phyloP scores from a whole-genome alignment of 1,140 invertebrate species.

The Pseudachorutes palmiensis region DNA sequence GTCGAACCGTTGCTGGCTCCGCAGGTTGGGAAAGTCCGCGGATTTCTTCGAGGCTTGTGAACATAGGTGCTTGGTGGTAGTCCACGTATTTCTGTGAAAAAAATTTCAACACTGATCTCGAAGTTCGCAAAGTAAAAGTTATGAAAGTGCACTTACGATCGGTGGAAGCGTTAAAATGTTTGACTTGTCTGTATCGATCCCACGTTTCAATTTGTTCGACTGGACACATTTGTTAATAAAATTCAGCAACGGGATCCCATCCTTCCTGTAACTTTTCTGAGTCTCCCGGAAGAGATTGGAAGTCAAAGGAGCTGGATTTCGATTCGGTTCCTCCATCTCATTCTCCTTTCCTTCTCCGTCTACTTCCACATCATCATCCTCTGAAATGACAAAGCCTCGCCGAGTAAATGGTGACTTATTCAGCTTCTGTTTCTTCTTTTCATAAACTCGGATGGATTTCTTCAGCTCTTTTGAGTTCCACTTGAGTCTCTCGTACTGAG shows the following conservation, averaged over 20 bases:
- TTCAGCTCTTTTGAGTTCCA: constrained; percentile 30
- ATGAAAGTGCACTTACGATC: constrained; percentile 18
- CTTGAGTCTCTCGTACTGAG: constrained; percentile 30
- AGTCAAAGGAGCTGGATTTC: not conserved
- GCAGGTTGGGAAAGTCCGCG: constrained; percentile 15
- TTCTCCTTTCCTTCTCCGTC: not conserved
- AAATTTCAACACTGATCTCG: constrained; percentile 2
- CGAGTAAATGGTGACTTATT: not conserved
- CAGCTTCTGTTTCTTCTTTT: not conserved
- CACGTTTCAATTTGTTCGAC: not conserved
- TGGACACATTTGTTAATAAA: constrained; percentile 9
- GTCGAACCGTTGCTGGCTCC: constrained; percentile 25
- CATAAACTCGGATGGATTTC: not conserved
- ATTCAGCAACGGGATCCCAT: constrained; percentile 12
- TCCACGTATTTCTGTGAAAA: constrained; percentile 16
- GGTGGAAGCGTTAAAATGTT: constrained; percentile 16
- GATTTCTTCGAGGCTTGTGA: constrained; percentile 26
- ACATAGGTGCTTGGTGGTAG: constrained; percentile 5
- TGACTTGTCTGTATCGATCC: constrained; percentile 6
- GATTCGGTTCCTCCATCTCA: not conserved
- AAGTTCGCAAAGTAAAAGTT: no score
- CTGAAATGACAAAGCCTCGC: not conserved
- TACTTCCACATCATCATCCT: not conserved
- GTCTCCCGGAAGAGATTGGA: not conserved
- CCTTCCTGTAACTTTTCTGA: not conserved